Conservation (phyloP, 2,113 vertebrate genomes). For the Microcebus tavaratra region DNA sequence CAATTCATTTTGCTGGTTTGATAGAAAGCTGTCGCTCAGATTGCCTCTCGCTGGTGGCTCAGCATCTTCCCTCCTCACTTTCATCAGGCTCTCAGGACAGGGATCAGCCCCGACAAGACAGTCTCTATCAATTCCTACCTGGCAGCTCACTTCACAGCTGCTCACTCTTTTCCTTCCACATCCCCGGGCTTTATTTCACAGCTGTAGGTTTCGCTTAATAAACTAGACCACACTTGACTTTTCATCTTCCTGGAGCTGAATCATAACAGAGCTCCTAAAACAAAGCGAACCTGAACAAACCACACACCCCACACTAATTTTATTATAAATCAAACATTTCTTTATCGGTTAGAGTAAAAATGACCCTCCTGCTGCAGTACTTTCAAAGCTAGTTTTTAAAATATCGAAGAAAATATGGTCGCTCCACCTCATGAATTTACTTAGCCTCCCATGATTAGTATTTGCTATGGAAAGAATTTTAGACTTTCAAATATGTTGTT, state of each 20-base stretch:
- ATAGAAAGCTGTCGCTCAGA: not conserved
- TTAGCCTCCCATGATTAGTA: not conserved
- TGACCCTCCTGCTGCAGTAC: not conserved
- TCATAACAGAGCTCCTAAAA: not conserved
- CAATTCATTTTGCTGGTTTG: not conserved
- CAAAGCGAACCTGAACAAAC: not conserved
- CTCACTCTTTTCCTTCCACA: not conserved
- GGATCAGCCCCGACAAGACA: not conserved
- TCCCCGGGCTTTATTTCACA: not conserved
- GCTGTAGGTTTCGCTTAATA: slow-evolving; percentile 13
- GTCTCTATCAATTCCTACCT: not conserved
- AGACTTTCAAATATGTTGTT: not conserved
- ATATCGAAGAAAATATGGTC: not conserved
- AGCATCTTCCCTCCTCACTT: not conserved
- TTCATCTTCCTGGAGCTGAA: slow-evolving; percentile 9
- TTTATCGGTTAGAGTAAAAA: not conserved
- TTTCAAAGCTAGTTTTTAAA: not conserved
- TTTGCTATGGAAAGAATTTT: not conserved
- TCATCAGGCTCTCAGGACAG: not conserved
- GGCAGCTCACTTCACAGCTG: not conserved
- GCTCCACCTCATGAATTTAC: not conserved
- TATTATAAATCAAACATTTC: not conserved
- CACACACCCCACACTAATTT: not conserved
- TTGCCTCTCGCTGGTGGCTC: no score
- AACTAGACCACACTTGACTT: not conserved